Evolutionary conservation across 2,888 invertebrate species (phyloP), one percentile per base, ranked within the genome.

Genomic region (Selenia dentaria): DNA sequence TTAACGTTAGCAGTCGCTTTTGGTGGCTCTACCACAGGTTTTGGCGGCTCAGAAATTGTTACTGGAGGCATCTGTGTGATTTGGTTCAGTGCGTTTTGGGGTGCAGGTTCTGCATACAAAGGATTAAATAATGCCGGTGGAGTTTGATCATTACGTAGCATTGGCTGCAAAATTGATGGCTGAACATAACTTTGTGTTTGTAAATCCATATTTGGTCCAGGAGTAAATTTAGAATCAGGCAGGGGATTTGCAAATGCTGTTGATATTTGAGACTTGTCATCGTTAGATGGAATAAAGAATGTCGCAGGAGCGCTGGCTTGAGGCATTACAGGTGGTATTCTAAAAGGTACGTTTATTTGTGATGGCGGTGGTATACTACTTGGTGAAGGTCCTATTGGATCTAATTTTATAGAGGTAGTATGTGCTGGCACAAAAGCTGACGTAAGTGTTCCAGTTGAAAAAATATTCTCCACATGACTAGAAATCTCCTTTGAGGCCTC

Each of bases 21-120:
- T 1, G 90, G 89, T 5, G 88, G 89, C 62, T 84, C 81, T 1
- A 66, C 38, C 1, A 81, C 20, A 13, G 67, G 44, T 57, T 79
- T 83, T 1, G 62, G 50, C 8, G 69, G 62, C 46, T 76, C 79
- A 22, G 59, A 5, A 8, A n/a, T 43, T 16, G 32, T 13, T 1
- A 26, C 29, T 34, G 44, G 35, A n/a, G 35, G 47, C 10, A 37
- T 24, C 11, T 48, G 43, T 14, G 48, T 51, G 13, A 53, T 51
- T 11, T 46, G 43, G 10, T 49, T 43, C 8, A 32, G 36, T 4
- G 25, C 22, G 22, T 45, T 54, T 18, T 29, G 29, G 9, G 36
- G 31, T 11, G 26, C 22, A 3, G 29, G 26, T 45, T 41, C 51
- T 51, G 45, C 5, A 39, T 40, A 43, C 0, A 51, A 24, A 24